Evolutionary conservation across 2,113 vertebrate genomes (phyloP).

Genomic region (Pachyramphus minor): DNA sequence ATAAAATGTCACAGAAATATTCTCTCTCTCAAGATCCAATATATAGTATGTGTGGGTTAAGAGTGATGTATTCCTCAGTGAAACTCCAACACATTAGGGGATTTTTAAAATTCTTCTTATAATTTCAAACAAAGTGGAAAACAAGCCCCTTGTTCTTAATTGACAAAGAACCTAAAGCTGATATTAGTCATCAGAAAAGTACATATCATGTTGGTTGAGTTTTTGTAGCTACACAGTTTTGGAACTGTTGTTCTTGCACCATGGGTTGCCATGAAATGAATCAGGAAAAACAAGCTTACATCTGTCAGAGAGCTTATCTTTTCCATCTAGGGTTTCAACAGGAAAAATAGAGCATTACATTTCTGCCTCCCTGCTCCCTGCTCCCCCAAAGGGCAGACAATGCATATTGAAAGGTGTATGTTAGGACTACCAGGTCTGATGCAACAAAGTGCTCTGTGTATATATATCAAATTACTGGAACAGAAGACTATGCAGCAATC

Average conservation of each 20-base stretch:
- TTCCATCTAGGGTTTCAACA: neutral
- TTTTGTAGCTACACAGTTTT: neutral
- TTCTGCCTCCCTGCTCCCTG: neutral
- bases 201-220: neutral
- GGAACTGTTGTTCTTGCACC: neutral
- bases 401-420: neutral
- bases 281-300: neutral
- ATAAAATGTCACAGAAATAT: neutral
- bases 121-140: neutral
- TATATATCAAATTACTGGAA: neutral
- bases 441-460: neutral
- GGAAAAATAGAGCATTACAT: neutral
- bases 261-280: neutral
- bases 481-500: neutral
- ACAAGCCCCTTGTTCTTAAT: neutral
- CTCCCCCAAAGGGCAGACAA: neutral
- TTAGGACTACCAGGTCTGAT: neutral
- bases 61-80: neutral
- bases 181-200: neutral
- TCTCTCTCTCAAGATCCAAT: neutral
- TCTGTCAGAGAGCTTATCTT: neutral
- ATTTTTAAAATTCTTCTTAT: neutral
- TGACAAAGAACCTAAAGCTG: neutral
- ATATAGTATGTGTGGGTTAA: neutral
- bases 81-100: neutral